Evolutionary conservation across 2,797 vertebrate genomes (phyloP), one percentile per base, ranked within the genome.

Genomic region (Tachyglossus aculeatus): DNA sequence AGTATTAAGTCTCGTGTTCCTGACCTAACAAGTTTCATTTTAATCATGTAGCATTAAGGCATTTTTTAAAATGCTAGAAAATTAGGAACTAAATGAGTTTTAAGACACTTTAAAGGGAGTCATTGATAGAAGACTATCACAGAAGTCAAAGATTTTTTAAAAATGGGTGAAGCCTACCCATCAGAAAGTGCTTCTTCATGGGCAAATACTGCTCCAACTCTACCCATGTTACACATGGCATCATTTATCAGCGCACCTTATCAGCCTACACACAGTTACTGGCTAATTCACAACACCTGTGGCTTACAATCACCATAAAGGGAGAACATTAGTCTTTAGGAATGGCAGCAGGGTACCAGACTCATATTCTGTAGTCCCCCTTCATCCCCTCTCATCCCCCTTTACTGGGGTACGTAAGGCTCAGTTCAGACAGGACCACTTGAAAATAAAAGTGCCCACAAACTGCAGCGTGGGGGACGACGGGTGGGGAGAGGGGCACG

Each of bases 41-140:
- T 51, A 63, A 52, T 8, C 55, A 31, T 62, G 77, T 22, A 81
- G 62, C 57, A 71, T 90, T 90, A 92, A 93, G 91, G 90, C 89
- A 83, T 80, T 52, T 50, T 82, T 68, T 72, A 39, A 78, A 82
- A 86, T 63, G 66, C 55, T 40, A 65, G 54, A 31, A 51, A 61
- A 78, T 68, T 76, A 74, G 71, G 63, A 61, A 40, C 80, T 54
- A 61, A 48, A 53, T 47, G 58, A 21, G 44, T 64, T 84, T 80
- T 86, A 81, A 90, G 87, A 90, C 88, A 90, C 87, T 81, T n/a
- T 86, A 56, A 76, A 74, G 54, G 37, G 80, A 82, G 80, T 80
- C 69, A 74, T 40, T 32, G 1, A 25, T 31, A 63, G 9, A 8
- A 66, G 82, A 85, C 78, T 88, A 21, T 72, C 73, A 71, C 51